phyloP scores from a whole-genome alignment of 2,113 vertebrate genomes.

The Perca flavescens region DNA sequence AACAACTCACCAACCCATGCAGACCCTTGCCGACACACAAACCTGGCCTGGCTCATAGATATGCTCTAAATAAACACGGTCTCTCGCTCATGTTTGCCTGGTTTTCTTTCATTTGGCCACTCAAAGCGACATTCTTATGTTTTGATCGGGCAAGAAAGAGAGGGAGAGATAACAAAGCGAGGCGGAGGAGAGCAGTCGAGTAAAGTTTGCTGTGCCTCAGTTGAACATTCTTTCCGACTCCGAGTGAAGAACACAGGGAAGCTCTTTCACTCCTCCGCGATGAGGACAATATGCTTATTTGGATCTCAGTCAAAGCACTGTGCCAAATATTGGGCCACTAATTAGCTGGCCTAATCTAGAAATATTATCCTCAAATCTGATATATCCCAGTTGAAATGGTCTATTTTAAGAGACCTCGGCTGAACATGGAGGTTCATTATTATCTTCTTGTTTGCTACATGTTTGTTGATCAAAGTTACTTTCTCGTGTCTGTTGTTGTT shows the following conservation, averaged over 20 bases:
- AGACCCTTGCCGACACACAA: constrained; percentile 73
- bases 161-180: constrained; percentile 66
- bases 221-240: constrained; percentile 60
- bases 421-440: constrained; percentile 79
- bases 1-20: constrained; percentile 74
- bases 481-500: constrained; percentile 77
- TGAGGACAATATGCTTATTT: constrained; percentile 81
- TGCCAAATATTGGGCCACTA: constrained; percentile 74
- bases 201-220: constrained; percentile 72
- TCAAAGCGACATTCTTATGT: constrained; percentile 71
- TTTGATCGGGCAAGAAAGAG: constrained; percentile 77
- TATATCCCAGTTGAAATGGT: constrained; percentile 74
- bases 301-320: constrained; percentile 63
- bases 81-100: constrained; percentile 66
- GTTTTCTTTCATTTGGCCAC: constrained; percentile 74
- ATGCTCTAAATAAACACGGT: constrained; percentile 69
- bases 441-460: constrained; percentile 80
- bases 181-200: constrained; percentile 54
- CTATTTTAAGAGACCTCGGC: constrained; percentile 77
- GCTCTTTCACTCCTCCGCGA: constrained; percentile 50
- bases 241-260: constrained; percentile 65
- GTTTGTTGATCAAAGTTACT: constrained; percentile 80
- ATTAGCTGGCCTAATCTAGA: constrained; percentile 79
- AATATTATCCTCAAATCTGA: constrained; percentile 77
- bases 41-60: constrained; percentile 63